Base-by-base conservation (phyloP, 2,888 invertebrate species). In the Agriotes lineatus region DNA sequence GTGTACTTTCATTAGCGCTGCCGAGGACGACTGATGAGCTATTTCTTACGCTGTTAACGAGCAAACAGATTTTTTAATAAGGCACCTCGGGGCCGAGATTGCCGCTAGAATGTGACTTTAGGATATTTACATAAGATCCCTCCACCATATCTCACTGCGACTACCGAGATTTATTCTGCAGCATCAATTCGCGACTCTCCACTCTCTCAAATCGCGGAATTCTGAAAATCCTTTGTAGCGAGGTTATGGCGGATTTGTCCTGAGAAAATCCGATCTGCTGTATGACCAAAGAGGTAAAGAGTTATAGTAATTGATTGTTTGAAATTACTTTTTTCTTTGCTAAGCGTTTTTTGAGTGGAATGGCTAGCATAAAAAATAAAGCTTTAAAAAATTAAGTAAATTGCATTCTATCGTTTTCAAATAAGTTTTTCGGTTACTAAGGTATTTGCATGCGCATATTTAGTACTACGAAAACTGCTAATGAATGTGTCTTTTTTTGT, bases 51-150 rank as follows among this genome's bases (percentile, higher is more conserved):
- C 70, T 71, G 71, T 76, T 79, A 79, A 78, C 77, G 77, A 78
- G 78, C 77, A 78, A 78, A 78, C 77, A 78, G 77, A 78, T 79
- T 79, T 79, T 78, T 78, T 77, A 78, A 78, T 77, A 77, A 77
- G 76, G 71, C 74, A 69, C 68, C 75, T 70, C 69, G 65, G 70
- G 61, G 72, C 69, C 70, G 71, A 72, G 69, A 75, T 73, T 72
- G 67, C 70, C 69, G 74, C 73, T 75, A 77, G 76, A 77, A 74
- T 73, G 75, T 74, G 76, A 76, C 73, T 75, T 66, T 73, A 70
- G 67, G 71, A 63, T 71, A 77, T 78, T 78, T 76, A 73, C 76
- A 78, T 76, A 77, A 76, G 74, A 69, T 66, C 61, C 52, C 66
- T 66, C 59, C 39, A 33, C 50, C 67, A 67, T 63, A 57, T 67